Base-by-base conservation (phyloP, 2,888 invertebrate genomes). In the Aspidiotus destructor region DNA sequence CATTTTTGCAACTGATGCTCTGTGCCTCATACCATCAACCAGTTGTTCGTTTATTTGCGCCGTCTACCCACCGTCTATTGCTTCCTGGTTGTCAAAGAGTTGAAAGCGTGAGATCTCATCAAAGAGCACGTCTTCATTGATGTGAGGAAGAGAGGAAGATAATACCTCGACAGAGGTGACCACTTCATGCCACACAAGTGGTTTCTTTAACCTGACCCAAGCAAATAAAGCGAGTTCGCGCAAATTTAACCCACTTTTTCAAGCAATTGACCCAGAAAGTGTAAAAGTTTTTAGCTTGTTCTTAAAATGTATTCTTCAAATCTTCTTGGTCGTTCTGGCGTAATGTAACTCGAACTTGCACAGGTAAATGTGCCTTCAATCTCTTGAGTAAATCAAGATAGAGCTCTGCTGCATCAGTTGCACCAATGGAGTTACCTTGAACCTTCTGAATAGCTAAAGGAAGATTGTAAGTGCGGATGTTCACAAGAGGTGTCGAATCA, bases 161-260 rank as follows among this genome's bases (percentile, higher is more conserved):
- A 28, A 28, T 28, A 5, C 28, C 2, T 28, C 28, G 28, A 28
- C 28, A 48, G 48, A 48, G 48, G 2, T 48, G 48, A n/a, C 48
- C 48, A 48, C 6, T 2, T 48, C 48, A 11, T 6, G 10, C 48
- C 48, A 48, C 48, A 48, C 10, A 48, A 48, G 11, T 48, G 48
- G 48, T 48, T 6, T 48, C 6, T 48, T 48, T 3, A 48, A 13
- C 2, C n/a, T 48, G 11, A 48, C 48, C 48, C 11, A 48, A 11
- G 48, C 48, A 48, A 48, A 48, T 48, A 48, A 6, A 48, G 48
- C 48, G n/a, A 48, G n/a, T 48, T 48, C 48, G n/a, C 48, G 48
- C 48, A 48, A 48, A n/a, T n/a, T 48, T 13, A n/a, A 48, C 48
- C 48, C 11, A 48, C 48, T 48, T 48, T 48, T 48, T 6, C 11